These are phyloP conservation scores for Diaperis boleti DNA, from an alignment of 2,888 invertebrate genomes.

Conservation along the genomic window DNA sequence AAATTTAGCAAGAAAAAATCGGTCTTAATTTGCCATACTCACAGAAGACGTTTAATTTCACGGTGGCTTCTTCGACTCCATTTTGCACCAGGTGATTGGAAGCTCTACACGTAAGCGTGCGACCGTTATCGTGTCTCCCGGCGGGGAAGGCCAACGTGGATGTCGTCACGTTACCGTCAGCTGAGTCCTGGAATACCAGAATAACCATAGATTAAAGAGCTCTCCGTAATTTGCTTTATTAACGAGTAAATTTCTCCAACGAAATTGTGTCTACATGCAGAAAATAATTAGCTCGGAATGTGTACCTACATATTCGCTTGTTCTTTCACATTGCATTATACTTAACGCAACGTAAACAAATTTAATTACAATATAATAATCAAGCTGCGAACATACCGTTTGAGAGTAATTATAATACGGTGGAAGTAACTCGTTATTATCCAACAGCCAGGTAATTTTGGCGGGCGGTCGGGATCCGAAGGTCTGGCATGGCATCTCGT, in stretches of 20 bases:
- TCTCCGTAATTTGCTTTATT: too few relatives aligned
- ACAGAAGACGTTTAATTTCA: slow-evolving; percentile 90
- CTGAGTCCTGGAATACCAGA: slow-evolving; percentile 77
- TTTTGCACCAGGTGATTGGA: slow-evolving; percentile 81
- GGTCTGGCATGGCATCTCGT: slow-evolving; percentile 85
- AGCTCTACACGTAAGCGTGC: slow-evolving; percentile 83
- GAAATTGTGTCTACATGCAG: too few relatives aligned
- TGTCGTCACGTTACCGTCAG: slow-evolving; percentile 84
- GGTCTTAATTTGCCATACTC: too few relatives aligned
- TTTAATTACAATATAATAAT: too few relatives aligned
- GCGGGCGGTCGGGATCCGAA: slow-evolving; percentile 89
- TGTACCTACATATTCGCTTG: too few relatives aligned
- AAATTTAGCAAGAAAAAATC: too few relatives aligned
- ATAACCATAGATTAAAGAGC: too few relatives aligned
- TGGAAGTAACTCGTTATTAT: slow-evolving; percentile 72
- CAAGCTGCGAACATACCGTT: slow-evolving; percentile 63
- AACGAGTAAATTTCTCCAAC: too few relatives aligned
- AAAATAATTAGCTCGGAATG: too few relatives aligned
- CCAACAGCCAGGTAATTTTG: slow-evolving; percentile 88
- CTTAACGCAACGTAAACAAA: too few relatives aligned
- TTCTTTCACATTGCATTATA: too few relatives aligned
- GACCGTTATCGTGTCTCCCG: slow-evolving; percentile 82
- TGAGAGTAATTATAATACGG: slow-evolving; percentile 67
- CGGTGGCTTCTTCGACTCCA: slow-evolving; percentile 80
- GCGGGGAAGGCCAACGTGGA: slow-evolving; percentile 83